phyloP scores from a whole-genome alignment of 2,797 vertebrate genomes.

The Poeciliopsis presidionis region DNA sequence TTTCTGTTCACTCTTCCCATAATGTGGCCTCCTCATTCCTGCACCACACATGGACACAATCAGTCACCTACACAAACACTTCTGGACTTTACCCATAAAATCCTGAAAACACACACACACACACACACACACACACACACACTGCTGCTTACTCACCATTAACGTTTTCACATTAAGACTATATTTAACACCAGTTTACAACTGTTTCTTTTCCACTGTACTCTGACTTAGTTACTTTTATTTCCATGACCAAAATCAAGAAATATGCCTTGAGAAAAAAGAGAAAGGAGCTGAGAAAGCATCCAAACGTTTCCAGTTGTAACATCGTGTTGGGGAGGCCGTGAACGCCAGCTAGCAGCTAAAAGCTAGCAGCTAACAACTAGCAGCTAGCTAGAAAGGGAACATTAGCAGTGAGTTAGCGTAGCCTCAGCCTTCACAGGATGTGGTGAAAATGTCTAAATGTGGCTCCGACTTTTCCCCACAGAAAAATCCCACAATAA shows the following conservation, averaged over 20 bases:
- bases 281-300: neutral
- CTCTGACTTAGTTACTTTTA: neutral
- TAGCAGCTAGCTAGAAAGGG: no score
- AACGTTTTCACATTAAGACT: neutral
- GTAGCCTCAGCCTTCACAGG: no score
- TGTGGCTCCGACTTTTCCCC: no score
- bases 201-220: neutral
- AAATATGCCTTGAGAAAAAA: neutral
- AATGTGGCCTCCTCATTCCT: constrained; percentile 15
- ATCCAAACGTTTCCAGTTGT: neutral
- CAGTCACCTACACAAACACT: constrained; percentile 3
- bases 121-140: neutral
- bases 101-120: neutral
- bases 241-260: neutral
- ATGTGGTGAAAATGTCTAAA: no score
- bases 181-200: neutral
- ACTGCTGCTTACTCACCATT: neutral
- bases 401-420: no score
- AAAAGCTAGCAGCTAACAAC: no score
- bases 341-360: neutral
- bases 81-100: neutral
- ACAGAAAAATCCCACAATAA: no score
- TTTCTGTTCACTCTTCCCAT: constrained; percentile 27
- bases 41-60: constrained; percentile 13
- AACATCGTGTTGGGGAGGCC: neutral